Evolutionary conservation across 2,797 vertebrate species (phyloP).

Genomic region (Hippoglossus hippoglossus): DNA sequence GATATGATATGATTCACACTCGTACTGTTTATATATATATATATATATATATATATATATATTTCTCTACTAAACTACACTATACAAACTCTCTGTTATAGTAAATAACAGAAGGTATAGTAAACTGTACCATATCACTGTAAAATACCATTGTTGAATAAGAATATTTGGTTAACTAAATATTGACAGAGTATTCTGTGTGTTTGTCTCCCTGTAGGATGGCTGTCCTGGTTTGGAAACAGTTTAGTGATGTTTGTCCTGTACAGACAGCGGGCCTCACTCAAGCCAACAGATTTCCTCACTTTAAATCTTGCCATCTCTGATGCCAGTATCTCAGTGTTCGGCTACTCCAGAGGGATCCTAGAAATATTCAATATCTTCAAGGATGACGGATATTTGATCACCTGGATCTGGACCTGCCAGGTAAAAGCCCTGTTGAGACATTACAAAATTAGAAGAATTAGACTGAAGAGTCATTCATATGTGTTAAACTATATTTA

Average conservation of each 20-base stretch:
- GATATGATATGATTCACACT: too few relatives aligned
- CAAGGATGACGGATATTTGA: slow-evolving; percentile 88
- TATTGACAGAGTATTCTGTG: slow-evolving; percentile 18
- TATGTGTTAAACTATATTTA: not conserved
- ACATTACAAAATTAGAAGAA: not conserved
- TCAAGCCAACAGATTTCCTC: slow-evolving; percentile 89
- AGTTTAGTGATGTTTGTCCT: slow-evolving; percentile 90
- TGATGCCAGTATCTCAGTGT: slow-evolving; percentile 89
- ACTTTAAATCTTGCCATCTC: slow-evolving; percentile 90
- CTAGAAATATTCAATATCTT: slow-evolving; percentile 91
- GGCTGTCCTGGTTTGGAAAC: slow-evolving; percentile 93
- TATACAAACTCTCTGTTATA: not conserved
- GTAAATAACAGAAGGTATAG: too few relatives aligned
- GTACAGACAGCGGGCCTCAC: slow-evolving; percentile 86
- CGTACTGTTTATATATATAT: too few relatives aligned
- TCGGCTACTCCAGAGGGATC: slow-evolving; percentile 91
- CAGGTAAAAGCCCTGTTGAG: slow-evolving; percentile 79
- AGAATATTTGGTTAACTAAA: not conserved
- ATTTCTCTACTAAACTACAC: not conserved
- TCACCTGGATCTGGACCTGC: slow-evolving; percentile 91
- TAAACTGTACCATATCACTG: not conserved
- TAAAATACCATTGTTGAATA: not conserved
- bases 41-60: too few relatives aligned
- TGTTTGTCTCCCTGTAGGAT: slow-evolving; percentile 79
- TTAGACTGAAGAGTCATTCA: too few relatives aligned